Base-by-base conservation (phyloP, 2,888 invertebrate genomes). In the Creontiades dilutus region DNA sequence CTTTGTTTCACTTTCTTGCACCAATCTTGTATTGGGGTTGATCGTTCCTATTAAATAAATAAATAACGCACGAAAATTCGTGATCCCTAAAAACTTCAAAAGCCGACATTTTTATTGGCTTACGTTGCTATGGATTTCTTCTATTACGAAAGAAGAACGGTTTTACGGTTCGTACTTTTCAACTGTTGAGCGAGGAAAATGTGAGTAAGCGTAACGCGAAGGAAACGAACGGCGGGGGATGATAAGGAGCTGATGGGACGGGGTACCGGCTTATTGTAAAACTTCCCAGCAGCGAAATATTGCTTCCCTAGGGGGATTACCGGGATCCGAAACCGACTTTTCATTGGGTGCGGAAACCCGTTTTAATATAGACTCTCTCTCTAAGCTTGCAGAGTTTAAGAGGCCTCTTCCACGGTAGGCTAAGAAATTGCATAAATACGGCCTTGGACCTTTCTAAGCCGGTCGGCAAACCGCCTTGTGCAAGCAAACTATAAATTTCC, bases 351-450 rank as follows among this genome's bases (percentile, higher is more conserved):
- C 86, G 86, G 86, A 75, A 86, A 86, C 37, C 86, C 86, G 75
- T 86, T 86, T 86, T 86, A 75, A 86, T 86, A 75, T 86, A 85
- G 85, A 85, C 85, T 85, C 61, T 11, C 68, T n/a, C 37, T 46
- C 48, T 48, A 86, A 75, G 86, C 86, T 86, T 19, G 13, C 46
- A 75, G 86, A 86, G 86, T 85, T 85, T 85, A 85, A 85, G 68
- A 82, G 86, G 75, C n/a, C 48, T 68, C 68, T n/a, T 68, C 19
- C 23, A 27, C 23, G 12, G 23, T 37, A 75, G 48, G 75, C 86
- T 86, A 86, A 86, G 86, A 86, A 86, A 86, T 86, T 46, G 86
- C 86, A 86, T 86, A 86, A 86, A 86, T 86, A 86, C 48, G 86
- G 27, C 86, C 75, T 48, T 68, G 75, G 86, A 75, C 86, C 86